Evolutionary conservation across 64 coral and sea anemone species (phyloP), one percentile per base, ranked within the genome.

Genomic region (Stichodactyla helianthus): DNA sequence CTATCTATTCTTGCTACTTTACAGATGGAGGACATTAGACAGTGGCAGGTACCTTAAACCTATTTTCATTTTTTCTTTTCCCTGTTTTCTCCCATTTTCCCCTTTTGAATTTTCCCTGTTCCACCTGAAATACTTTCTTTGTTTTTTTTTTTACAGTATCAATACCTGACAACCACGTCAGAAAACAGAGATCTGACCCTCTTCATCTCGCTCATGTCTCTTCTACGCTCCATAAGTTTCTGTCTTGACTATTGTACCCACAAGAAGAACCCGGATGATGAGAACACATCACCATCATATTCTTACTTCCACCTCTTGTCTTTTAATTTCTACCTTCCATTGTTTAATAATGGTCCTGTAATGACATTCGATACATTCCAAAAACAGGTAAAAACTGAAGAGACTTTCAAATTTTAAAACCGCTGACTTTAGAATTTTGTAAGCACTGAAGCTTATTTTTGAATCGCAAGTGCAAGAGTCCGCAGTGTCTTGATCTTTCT

Each of bases 341-440:
- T 99, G 4, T 95, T 95, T 95, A 89, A 79, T 17, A 99, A 99
- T 84, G 97, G 97, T 9, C 97, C 97, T 25, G 86, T 99, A 20
- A 74, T 99, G 19, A 92, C 86, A 6, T 99, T 88, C 23, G 64
- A 94, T 28, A 86, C 84, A 11, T 99, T 99, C 79, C 88, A 93
- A 53, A 85, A 82, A 90, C 82, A 89, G 88, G 97, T 95, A 64
- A 74, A 23, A 27, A 23, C 10, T 11, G 13, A 27, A 44, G 35
- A 44, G 35, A 44, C 35, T 44, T 44, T 44, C 35, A 44, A 44
- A 44, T 44, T 44, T 44, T 3, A 44, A 44, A 44, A 44, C 35
- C 35, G 35, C 35, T 44, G 35, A 44, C 35, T 44, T 44, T 44
- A 44, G 35, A 44, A 44, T 44, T 44, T 44, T 44, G 0, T 44